Percentiles rank a stretch among this genome's conserved stretches.
Conservation (phyloP, 2,888 invertebrate species). For the Allophyes oxyacanthae region DNA sequence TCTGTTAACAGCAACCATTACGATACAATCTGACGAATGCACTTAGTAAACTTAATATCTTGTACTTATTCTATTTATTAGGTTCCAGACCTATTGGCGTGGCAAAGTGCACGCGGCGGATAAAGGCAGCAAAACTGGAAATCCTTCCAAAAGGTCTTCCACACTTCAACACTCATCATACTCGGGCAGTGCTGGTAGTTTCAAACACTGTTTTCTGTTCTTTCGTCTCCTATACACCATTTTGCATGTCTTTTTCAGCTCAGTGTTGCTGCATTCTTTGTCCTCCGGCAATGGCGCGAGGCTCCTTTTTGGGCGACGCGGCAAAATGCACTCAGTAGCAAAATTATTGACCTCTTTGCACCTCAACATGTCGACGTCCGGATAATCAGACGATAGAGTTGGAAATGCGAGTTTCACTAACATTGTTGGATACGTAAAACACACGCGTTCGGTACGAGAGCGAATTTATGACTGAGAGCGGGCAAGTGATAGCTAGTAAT, state of each 20-base stretch:
- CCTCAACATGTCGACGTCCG: conserved; percentile 80
- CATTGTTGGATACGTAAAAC: conserved; percentile 64
- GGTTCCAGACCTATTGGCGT: conserved; percentile 32
- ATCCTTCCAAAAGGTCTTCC: conserved; percentile 29
- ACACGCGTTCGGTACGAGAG: conserved; percentile 68
- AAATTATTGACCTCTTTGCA: conserved; percentile 76
- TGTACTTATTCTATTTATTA: conserved; percentile 52
- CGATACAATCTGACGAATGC: conserved; percentile 31
- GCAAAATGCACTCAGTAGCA: conserved; percentile 79
- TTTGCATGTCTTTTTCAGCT: conserved; percentile 73
- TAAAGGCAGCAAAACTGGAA: conserved; percentile 42
- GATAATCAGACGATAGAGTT: conserved; percentile 66
- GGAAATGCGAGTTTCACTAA: conserved; percentile 78
- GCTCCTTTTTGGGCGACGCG: conserved; percentile 75
- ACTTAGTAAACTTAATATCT: conserved; percentile 41
- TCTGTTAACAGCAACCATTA: conserved; percentile 26
- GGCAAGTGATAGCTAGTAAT: conserved; percentile 48
- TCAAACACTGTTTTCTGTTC: conserved; percentile 73
- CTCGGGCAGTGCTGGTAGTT: conserved; percentile 78
- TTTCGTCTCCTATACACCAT: conserved; percentile 71
- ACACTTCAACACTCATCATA: conserved; percentile 78
- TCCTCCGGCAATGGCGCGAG: conserved; percentile 82
- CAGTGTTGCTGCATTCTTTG: conserved; percentile 79
- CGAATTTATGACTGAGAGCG: conserved; percentile 55
- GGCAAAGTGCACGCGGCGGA: conserved; percentile 46